Percentiles rank a stretch among this genome's conserved stretches.
Conservation (phyloP, 2,113 vertebrate species). For the Sylvietta virens region DNA sequence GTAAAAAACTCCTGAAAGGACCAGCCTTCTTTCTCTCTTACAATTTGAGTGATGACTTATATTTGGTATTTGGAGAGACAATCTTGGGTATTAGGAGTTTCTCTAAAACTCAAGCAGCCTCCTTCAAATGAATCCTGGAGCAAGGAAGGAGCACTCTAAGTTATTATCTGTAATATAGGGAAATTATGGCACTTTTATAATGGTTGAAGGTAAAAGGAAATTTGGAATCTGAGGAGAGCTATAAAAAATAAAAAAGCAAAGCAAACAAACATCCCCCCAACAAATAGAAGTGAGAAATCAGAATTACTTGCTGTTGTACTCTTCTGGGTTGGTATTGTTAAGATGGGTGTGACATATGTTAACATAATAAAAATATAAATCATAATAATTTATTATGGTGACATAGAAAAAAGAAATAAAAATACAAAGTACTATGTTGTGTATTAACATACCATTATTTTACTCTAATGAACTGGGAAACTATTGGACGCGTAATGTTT, state of each 20-base stretch:
- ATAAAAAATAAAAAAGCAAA: background rate
- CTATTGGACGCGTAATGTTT: background rate
- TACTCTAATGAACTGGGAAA: background rate
- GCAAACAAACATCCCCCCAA: background rate
- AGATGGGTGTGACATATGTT: background rate
- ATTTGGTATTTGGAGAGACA: background rate
- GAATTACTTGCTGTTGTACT: background rate
- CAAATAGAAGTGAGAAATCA: background rate
- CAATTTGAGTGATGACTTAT: background rate
- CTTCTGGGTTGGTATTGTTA: background rate
- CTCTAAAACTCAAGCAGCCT: background rate
- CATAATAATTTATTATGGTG: background rate
- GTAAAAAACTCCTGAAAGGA: background rate
- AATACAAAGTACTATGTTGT: background rate
- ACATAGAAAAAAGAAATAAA: background rate
- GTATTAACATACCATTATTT: background rate
- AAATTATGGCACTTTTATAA: background rate
- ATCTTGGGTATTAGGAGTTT: background rate
- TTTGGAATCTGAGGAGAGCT: background rate
- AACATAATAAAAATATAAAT: background rate
- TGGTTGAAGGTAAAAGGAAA: background rate
- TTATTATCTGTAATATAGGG: background rate
- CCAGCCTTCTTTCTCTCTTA: background rate
- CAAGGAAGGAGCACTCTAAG: background rate
- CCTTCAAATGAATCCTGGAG: background rate